A percentile compares a stretch with the other conserved stretches of the same genome.
Conservation (phyloP, 2,797 vertebrate genomes). For the Rhinatrema bivittatum region DNA sequence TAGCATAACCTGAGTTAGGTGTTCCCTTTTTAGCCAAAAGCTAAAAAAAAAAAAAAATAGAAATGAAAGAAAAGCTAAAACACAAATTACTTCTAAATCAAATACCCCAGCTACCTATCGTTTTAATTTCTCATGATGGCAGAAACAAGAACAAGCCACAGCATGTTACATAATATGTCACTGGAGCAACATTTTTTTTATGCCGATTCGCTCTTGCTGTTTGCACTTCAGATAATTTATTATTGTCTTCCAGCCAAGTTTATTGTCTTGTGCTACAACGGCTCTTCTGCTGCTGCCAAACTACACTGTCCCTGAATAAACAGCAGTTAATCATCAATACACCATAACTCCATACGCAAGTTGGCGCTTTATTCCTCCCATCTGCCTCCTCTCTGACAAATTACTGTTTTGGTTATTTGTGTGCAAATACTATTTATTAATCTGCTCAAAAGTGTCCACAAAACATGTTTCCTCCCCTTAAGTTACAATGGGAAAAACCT, state of each 20-base stretch:
- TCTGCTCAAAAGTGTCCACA: conserved; percentile 33
- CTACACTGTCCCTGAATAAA: conserved; percentile 47
- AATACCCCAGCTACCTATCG: not conserved
- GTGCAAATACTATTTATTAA: conserved; percentile 60
- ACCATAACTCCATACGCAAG: conserved; percentile 44
- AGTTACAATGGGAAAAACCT: conserved; percentile 16
- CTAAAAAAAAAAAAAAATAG: too few relatives aligned
- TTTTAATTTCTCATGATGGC: not conserved
- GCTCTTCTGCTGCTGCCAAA: conserved; percentile 39
- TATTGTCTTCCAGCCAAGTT: conserved; percentile 35
- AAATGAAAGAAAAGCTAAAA: too few relatives aligned
- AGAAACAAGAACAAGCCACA: conserved; percentile 18
- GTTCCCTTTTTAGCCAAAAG: too few relatives aligned
- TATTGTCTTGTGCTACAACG: conserved; percentile 28
- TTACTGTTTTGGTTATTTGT: conserved; percentile 51
- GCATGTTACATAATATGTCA: conserved; percentile 5
- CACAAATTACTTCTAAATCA: too few relatives aligned
- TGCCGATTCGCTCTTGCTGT: conserved; percentile 26
- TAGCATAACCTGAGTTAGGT: too few relatives aligned
- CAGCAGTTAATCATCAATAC: conserved; percentile 53
- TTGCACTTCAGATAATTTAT: conserved; percentile 39
- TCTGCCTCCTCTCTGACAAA: conserved; percentile 56
- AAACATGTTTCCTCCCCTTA: conserved; percentile 15
- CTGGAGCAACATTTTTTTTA: conserved; percentile 19
- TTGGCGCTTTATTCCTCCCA: conserved; percentile 30